Conservation (phyloP, 2,113 vertebrate genomes). For the Falco punctatus region DNA sequence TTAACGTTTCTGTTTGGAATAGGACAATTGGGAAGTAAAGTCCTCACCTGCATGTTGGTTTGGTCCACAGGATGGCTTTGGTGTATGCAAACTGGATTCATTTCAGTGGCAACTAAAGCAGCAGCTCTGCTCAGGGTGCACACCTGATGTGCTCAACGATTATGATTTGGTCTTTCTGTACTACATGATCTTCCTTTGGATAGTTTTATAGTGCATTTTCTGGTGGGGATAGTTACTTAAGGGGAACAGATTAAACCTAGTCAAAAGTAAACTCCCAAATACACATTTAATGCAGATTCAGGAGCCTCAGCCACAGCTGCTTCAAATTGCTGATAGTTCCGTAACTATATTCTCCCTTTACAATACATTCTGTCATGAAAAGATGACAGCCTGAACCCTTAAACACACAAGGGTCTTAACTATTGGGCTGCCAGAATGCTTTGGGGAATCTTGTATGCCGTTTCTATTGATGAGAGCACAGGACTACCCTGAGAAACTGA, state of each 20-base stretch:
- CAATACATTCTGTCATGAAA: not conserved
- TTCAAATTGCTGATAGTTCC: not conserved
- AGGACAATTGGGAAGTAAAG: not conserved
- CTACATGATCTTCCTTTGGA: not conserved
- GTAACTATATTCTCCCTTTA: not conserved
- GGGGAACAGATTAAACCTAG: not conserved
- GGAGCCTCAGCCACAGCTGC: not conserved
- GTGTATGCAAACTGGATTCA: not conserved
- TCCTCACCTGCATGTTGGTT: not conserved
- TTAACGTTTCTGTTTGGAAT: not conserved
- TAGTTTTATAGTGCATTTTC: not conserved
- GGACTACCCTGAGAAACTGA: not conserved
- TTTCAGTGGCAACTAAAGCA: not conserved
- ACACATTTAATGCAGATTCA: not conserved
- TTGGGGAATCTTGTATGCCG: not conserved
- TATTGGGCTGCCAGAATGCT: not conserved
- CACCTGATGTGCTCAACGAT: not conserved
- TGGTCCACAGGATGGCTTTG: not conserved
- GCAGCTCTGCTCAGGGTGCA: not conserved
- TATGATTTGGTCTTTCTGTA: not conserved
- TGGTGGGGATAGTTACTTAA: not conserved
- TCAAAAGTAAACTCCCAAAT: not conserved
- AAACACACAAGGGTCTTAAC: not conserved
- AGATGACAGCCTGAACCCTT: not conserved
- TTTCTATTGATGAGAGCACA: not conserved